These are phyloP conservation scores for Neocloeon triangulifer DNA, from an alignment of 1,140 invertebrate species.

Conservation along the genomic window DNA sequence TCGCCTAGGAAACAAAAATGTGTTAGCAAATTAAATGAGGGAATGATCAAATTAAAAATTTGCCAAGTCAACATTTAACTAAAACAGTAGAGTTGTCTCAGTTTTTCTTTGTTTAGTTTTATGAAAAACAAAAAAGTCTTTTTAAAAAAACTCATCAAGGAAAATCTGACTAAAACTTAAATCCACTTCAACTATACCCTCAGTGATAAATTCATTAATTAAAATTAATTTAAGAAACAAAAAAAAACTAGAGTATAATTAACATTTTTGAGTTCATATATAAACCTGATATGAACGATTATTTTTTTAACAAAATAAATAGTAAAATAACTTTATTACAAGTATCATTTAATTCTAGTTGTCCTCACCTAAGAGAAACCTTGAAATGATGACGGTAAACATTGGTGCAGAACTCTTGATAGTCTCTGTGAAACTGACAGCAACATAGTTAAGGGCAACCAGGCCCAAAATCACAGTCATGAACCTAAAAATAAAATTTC, in stretches of 20 bases:
- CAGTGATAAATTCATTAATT: too few relatives aligned
- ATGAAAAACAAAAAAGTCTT: too few relatives aligned
- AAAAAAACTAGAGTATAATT: too few relatives aligned
- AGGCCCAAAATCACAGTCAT: constrained; percentile 51
- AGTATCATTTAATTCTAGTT: too few relatives aligned
- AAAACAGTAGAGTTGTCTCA: not conserved
- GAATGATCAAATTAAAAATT: constrained; percentile 5
- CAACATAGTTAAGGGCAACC: constrained; percentile 59
- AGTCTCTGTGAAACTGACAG: constrained; percentile 69
- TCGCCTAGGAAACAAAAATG: constrained; percentile 30
- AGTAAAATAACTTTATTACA: too few relatives aligned
- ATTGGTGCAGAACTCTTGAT: constrained; percentile 69
- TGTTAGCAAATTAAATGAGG: constrained; percentile 8
- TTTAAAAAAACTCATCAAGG: too few relatives aligned
- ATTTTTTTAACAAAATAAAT: too few relatives aligned
- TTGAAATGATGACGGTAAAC: constrained; percentile 60
- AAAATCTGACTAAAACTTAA: too few relatives aligned
- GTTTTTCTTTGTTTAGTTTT: not conserved
- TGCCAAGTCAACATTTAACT: constrained; percentile 1
- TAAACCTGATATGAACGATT: too few relatives aligned
- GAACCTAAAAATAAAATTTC: constrained; percentile 39
- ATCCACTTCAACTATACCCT: too few relatives aligned
- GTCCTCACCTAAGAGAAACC: constrained; percentile 36
- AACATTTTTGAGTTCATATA: too few relatives aligned
- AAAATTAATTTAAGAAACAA: too few relatives aligned